Evolutionary conservation across 2,113 vertebrate genomes (phyloP), one percentile per base, ranked within the genome.

Genomic region (Antennarius striatus): DNA sequence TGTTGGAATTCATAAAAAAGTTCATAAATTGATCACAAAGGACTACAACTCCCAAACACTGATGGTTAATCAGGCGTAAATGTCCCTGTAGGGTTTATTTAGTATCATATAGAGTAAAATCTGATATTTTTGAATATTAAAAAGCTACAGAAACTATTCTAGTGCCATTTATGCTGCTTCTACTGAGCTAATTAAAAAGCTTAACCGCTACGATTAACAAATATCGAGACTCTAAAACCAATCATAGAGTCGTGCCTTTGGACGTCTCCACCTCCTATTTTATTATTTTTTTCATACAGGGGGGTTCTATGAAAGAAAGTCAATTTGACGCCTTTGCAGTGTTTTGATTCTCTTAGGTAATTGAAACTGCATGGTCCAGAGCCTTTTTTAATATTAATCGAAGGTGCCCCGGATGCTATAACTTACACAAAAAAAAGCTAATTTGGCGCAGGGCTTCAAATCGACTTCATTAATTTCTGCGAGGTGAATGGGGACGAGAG

Each of bases 311-410:
- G 51, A 52, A 68, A 51, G 65, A 86, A 73, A 85, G 89, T 89
- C 85, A 83, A 86, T 90, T 88, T 85, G 16, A 82, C 67, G 75
- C 62, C 59, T 83, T 85, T 86, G 80, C 58, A 70, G 57, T 54
- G 36, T 88, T 88, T 87, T 89, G 63, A 83, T 87, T 86, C 78
- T 82, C 71, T 81, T 83, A 76, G 73, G 77, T 90, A 89, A 91
- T 88, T 91, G 85, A 88, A 90, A 90, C 78, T 89, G 83, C 86
- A 88, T 84, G 89, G 80, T 91, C 81, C 77, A 88, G 59, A 78
- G 85, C 74, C 77, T 59, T 84, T 76, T 89, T 87, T 87, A 80
- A 86, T 87, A 84, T 84, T 80, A 82, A 87, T 86, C 71, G 82
- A 84, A 87, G 79, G 71, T 82, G 74, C 63, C 75, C 81, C 56